A percentile compares a stretch with the other conserved stretches of the same genome.
Conservation (phyloP, 2,888 invertebrate species). For the Drosophila cognata region DNA sequence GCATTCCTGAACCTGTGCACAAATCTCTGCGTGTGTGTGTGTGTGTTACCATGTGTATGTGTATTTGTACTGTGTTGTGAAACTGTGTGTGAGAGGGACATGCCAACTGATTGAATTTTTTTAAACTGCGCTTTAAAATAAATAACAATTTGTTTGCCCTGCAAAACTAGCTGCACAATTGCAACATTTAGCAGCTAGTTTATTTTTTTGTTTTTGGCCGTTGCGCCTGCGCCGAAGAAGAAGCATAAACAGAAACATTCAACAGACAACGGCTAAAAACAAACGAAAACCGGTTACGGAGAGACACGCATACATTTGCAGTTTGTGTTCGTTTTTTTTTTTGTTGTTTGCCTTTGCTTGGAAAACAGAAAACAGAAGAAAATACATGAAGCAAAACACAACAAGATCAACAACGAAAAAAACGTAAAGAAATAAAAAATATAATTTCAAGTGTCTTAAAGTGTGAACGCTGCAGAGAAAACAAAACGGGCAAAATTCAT, state of each 20-base stretch:
- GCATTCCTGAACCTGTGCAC: constrained; percentile 62
- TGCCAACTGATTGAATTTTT: constrained; percentile 32
- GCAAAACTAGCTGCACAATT: constrained; percentile 36
- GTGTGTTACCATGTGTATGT: constrained; percentile 11
- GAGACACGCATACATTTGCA: constrained; percentile 16
- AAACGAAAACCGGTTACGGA: constrained; percentile 62
- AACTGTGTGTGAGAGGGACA: constrained; percentile 19
- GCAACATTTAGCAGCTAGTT: constrained; percentile 34
- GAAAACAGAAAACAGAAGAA: constrained; percentile 54
- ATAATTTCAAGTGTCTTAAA: constrained; percentile 49
- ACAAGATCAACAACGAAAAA: neutral
- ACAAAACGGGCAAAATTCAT: constrained; percentile 32
- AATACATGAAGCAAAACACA: constrained; percentile 41
- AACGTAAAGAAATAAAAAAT: constrained; percentile 17
- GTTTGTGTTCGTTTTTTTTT: constrained; percentile 38
- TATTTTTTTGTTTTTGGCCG: constrained; percentile 17
- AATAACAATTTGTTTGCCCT: constrained; percentile 45
- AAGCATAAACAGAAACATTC: constrained; percentile 30
- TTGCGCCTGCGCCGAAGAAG: constrained; percentile 49
- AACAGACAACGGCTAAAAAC: constrained; percentile 46
- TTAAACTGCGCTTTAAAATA: constrained; percentile 40
- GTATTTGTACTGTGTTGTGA: neutral
- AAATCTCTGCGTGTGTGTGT: constrained; percentile 21
- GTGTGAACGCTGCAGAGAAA: constrained; percentile 46
- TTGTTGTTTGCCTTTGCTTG: constrained; percentile 49